These are phyloP conservation scores for Cephalotes varians DNA, from an alignment of 2,888 invertebrate species.

Conservation along the genomic window DNA sequence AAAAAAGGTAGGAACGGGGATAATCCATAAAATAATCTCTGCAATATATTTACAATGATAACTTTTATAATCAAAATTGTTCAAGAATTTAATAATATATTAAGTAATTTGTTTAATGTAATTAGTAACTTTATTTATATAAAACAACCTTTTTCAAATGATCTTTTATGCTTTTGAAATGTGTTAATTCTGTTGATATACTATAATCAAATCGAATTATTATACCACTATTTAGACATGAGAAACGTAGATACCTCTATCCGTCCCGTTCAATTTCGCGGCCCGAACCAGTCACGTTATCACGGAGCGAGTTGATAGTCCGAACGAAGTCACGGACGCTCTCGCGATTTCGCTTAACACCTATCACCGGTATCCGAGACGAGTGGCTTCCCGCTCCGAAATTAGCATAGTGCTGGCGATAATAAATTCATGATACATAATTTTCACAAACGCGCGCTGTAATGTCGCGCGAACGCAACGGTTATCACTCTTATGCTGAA, in stretches of 20 bases:
- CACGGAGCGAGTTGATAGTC: slow-evolving; percentile 46
- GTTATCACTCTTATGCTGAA: slow-evolving; percentile 65
- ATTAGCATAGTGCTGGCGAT: slow-evolving; percentile 73
- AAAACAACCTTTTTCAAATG: not conserved
- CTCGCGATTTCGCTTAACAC: slow-evolving; percentile 56
- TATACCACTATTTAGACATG: not conserved
- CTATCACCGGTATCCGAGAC: slow-evolving; percentile 59
- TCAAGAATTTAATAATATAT: not conserved
- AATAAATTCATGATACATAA: slow-evolving; percentile 69
- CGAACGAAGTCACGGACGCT: slow-evolving; percentile 52
- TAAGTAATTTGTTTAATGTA: no score
- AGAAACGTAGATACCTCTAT: slow-evolving; percentile 6
- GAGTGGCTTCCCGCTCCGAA: slow-evolving; percentile 58
- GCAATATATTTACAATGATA: not conserved
- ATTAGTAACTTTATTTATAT: not conserved
- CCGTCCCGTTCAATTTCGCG: slow-evolving; percentile 21
- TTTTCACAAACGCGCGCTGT: slow-evolving; percentile 55
- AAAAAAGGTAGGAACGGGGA: not conserved
- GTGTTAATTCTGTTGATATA: not conserved
- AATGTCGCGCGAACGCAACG: slow-evolving; percentile 45
- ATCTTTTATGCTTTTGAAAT: not conserved
- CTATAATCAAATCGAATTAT: not conserved
- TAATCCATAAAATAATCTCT: not conserved
- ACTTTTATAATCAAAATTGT: not conserved
- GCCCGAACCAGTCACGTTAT: slow-evolving; percentile 24